A percentile compares a stretch with the other conserved stretches of the same genome.
phyloP scores from a whole-genome alignment of 2,888 invertebrate species.

The Drosophila bunnanda region DNA sequence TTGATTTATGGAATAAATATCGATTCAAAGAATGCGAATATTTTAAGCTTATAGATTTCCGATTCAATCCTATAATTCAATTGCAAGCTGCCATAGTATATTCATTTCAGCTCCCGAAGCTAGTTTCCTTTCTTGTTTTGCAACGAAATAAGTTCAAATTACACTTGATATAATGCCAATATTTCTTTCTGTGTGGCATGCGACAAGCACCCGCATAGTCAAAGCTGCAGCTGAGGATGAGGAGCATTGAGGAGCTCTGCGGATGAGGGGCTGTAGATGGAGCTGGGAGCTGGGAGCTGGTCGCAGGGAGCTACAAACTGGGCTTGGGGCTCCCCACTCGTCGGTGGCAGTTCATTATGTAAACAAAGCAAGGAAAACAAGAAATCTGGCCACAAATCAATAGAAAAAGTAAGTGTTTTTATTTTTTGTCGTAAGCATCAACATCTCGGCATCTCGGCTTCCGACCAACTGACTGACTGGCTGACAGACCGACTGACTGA shows the following conservation, averaged over 20 bases:
- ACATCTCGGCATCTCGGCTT: slow-evolving; percentile 22
- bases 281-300: neutral
- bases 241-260: slow-evolving; percentile 20
- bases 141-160: too few relatives aligned
- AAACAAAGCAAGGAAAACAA: slow-evolving; percentile 78
- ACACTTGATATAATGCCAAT: too few relatives aligned
- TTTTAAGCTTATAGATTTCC: too few relatives aligned
- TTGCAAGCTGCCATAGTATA: too few relatives aligned
- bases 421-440: slow-evolving; percentile 63
- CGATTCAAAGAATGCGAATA: too few relatives aligned
- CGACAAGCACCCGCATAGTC: slow-evolving; percentile 74
- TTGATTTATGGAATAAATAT: too few relatives aligned
- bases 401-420: slow-evolving; percentile 69
- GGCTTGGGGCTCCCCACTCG: slow-evolving; percentile 8
- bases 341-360: slow-evolving; percentile 75
- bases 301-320: neutral
- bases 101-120: too few relatives aligned
- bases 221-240: slow-evolving; percentile 44
- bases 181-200: slow-evolving; percentile 37
- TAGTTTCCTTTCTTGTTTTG: too few relatives aligned
- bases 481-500: slow-evolving; percentile 48
- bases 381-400: slow-evolving; percentile 79
- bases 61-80: too few relatives aligned
- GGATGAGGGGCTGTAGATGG: neutral
- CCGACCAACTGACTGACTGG: slow-evolving; percentile 21